These are phyloP conservation scores for Acanthochromis polyacanthus DNA, from an alignment of 2,113 vertebrate genomes.

Conservation along the genomic window DNA sequence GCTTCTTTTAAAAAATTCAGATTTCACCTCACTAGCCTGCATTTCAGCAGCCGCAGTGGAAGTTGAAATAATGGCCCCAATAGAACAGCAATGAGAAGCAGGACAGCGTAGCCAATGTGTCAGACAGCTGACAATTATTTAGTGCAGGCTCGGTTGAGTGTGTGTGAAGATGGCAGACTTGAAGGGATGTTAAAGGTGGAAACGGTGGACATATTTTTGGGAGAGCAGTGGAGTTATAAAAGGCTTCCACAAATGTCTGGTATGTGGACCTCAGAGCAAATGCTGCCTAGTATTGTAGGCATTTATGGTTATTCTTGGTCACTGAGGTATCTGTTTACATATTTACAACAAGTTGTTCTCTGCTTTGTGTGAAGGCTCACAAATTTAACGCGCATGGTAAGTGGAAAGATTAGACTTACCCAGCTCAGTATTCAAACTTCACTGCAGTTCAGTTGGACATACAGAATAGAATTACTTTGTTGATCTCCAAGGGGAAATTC, in stretches of 20 bases:
- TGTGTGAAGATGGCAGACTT: slow-evolving; percentile 34
- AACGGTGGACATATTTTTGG: slow-evolving; percentile 53
- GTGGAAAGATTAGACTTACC: no score
- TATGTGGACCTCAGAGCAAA: slow-evolving; percentile 51
- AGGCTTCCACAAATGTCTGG: slow-evolving; percentile 33
- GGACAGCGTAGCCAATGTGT: slow-evolving; percentile 27
- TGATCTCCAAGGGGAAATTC: no score
- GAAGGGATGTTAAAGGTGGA: slow-evolving; percentile 47
- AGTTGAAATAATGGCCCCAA: slow-evolving; percentile 24
- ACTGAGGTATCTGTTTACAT: slow-evolving; percentile 35
- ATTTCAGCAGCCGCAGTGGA: slow-evolving; percentile 7
- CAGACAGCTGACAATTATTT: slow-evolving; percentile 36
- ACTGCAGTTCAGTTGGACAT: no score
- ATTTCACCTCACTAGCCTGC: background rate
- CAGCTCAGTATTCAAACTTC: no score
- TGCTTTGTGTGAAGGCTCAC: background rate
- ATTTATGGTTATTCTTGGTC: slow-evolving; percentile 43
- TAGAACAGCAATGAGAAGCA: slow-evolving; percentile 27
- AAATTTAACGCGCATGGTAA: no score
- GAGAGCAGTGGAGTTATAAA: slow-evolving; percentile 51
- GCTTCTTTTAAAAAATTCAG: background rate
- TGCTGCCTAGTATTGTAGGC: slow-evolving; percentile 26
- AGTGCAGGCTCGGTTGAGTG: slow-evolving; percentile 9
- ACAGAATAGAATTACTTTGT: no score
- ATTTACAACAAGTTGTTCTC: slow-evolving; percentile 14